A percentile compares a stretch with the other conserved stretches of the same genome.
These are phyloP conservation scores for Globicephala melas DNA, from an alignment of 2,113 vertebrate species.

Conservation along the genomic window DNA sequence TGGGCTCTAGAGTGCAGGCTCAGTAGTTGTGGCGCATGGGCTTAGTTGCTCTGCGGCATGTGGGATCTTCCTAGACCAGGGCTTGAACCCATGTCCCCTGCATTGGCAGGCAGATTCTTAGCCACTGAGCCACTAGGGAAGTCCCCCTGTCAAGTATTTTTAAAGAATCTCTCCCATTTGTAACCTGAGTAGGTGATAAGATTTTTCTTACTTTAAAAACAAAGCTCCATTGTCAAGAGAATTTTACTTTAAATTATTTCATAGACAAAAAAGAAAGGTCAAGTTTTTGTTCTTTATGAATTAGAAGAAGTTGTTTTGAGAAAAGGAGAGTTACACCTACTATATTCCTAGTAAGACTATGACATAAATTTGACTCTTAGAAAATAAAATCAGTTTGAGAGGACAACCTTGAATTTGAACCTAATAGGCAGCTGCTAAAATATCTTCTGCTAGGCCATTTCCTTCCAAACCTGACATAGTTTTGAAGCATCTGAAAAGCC, in stretches of 20 bases:
- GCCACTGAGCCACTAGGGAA: no score
- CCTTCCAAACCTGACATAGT: background rate
- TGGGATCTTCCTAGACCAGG: no score
- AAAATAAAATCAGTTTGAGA: background rate
- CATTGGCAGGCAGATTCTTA: no score
- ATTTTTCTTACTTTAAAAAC: conserved; percentile 41
- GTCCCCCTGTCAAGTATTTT: background rate
- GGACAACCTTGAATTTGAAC: background rate
- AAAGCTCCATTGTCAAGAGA: background rate
- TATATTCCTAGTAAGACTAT: background rate
- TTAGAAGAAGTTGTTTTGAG: conserved; percentile 8
- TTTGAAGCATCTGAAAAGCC: background rate
- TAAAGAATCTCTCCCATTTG: background rate
- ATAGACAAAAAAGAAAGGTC: background rate
- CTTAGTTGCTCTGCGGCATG: no score
- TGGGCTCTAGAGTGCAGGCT: no score
- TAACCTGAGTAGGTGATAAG: background rate
- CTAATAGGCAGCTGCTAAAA: background rate
- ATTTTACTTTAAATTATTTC: conserved; percentile 22
- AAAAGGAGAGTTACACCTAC: background rate
- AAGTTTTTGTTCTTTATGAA: background rate
- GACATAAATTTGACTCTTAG: background rate
- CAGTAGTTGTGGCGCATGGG: no score
- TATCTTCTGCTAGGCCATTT: background rate
- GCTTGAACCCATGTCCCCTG: no score